Evolutionary conservation across 2,797 vertebrate species (phyloP).

Genomic region (Morelia viridis): DNA sequence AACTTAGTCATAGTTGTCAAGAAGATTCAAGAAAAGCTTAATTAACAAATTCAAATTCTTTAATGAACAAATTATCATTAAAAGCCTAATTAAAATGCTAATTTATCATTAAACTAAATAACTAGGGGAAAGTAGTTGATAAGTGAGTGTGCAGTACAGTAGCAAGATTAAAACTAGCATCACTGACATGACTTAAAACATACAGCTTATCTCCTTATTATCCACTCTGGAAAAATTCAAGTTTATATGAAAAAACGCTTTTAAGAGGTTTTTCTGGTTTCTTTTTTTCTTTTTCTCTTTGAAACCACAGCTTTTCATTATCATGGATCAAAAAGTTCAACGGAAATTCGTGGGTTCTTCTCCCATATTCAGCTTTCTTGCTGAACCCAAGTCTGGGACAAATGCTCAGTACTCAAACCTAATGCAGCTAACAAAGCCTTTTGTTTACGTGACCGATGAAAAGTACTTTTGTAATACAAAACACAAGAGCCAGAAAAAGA

Average conservation of each 20-base stretch:
- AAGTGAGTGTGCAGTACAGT: not conserved
- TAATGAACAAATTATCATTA: conserved; percentile 4
- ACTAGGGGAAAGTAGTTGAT: not conserved
- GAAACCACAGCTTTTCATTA: not conserved
- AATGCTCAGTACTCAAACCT: conserved; percentile 54
- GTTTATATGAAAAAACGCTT: not conserved
- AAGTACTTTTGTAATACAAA: conserved; percentile 67
- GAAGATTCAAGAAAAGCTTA: not conserved
- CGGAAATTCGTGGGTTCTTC: conserved; percentile 32
- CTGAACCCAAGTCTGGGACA: conserved; percentile 58
- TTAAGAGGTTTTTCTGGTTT: not conserved
- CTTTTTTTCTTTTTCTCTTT: conserved; percentile 43
- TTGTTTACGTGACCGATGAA: conserved; percentile 65
- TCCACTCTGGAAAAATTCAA: conserved; percentile 42
- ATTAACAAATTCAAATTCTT: conserved; percentile 17
- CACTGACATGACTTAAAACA: conserved; percentile 12
- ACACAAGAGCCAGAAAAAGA: conserved; percentile 60
- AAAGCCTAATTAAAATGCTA: not conserved
- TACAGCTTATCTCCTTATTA: conserved; percentile 56
- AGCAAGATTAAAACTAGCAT: conserved; percentile 5
- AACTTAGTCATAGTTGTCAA: not conserved
- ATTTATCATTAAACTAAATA: not conserved
- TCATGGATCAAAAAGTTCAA: conserved; percentile 47
- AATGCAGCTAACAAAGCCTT: conserved; percentile 61
- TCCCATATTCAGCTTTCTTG: conserved; percentile 47